Evolutionary conservation across 2,797 vertebrate genomes (phyloP).

Genomic region (Aulostomus chinensis): DNA sequence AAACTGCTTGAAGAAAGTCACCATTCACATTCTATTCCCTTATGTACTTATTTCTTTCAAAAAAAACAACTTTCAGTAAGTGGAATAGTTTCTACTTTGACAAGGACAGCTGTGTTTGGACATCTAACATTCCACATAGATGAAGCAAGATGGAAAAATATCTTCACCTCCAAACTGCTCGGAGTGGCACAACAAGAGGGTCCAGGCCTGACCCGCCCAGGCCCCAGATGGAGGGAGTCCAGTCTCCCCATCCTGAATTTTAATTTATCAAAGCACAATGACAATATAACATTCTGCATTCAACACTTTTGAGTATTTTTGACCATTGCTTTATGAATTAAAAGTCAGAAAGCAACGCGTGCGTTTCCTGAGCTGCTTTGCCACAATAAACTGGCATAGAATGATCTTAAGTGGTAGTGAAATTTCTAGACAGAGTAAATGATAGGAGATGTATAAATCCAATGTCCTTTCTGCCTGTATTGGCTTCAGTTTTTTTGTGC

Average conservation of each 20-base stretch:
- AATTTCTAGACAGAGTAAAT: conserved; percentile 23
- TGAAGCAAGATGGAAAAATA: too few species aligned
- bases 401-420: conserved; percentile 36
- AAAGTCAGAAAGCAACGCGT: too few species aligned
- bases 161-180: too few species aligned
- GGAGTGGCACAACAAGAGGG: too few species aligned
- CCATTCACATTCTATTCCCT: conserved; percentile 34
- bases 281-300: too few species aligned
- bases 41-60: conserved; percentile 18
- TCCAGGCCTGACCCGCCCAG: too few species aligned
- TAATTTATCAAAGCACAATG: too few species aligned
- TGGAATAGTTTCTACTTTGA: conserved; percentile 37
- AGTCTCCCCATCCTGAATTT: too few species aligned
- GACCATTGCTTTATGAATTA: too few species aligned
- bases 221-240: too few species aligned
- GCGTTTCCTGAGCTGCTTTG: background rate
- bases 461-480: conserved; percentile 44
- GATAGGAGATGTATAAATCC: conserved; percentile 39
- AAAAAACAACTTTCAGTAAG: conserved; percentile 29
- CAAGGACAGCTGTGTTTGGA: conserved; percentile 39
- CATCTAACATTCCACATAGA: too few species aligned
- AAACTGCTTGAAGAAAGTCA: conserved; percentile 32
- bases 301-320: too few species aligned
- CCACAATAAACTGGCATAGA: conserved; percentile 49
- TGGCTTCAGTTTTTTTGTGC: conserved; percentile 55